Percentiles rank a stretch among this genome's conserved stretches.
These are phyloP conservation scores for Leuctra nigra DNA, from an alignment of 2,888 invertebrate genomes.

Conservation along the genomic window DNA sequence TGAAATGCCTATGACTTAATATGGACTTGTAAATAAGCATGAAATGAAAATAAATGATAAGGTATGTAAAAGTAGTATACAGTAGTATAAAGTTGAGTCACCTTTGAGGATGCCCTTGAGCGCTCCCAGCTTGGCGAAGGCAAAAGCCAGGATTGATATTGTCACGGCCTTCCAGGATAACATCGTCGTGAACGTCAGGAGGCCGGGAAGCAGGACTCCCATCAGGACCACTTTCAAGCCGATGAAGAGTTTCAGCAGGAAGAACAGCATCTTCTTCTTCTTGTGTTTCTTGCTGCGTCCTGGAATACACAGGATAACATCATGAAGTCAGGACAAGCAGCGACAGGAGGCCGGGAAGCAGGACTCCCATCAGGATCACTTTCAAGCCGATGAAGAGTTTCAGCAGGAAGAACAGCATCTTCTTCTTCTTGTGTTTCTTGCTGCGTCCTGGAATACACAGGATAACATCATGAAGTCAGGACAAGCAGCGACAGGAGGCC, in stretches of 20 bases:
- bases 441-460: no score
- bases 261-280: slow-evolving; percentile 49
- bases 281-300: slow-evolving; percentile 5
- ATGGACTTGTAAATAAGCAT: no score
- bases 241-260: slow-evolving; percentile 53
- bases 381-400: no score
- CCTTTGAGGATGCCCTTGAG: slow-evolving; percentile 40
- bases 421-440: no score
- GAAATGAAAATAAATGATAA: no score
- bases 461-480: no score
- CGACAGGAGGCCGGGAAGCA: no score
- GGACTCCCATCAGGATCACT: no score
- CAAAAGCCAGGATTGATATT: slow-evolving; percentile 47
- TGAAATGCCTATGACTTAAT: no score
- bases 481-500: no score
- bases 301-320: not conserved
- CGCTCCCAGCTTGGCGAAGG: slow-evolving; percentile 55
- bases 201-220: slow-evolving; percentile 54
- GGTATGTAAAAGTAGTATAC: not conserved
- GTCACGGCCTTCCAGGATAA: slow-evolving; percentile 53
- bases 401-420: no score
- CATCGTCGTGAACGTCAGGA: slow-evolving; percentile 60
- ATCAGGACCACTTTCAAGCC: slow-evolving; percentile 59
- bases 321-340: no score
- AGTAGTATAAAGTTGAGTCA: not conserved